These are phyloP conservation scores for Nerophis ophidion DNA, from an alignment of 2,113 vertebrate genomes.

Conservation along the genomic window DNA sequence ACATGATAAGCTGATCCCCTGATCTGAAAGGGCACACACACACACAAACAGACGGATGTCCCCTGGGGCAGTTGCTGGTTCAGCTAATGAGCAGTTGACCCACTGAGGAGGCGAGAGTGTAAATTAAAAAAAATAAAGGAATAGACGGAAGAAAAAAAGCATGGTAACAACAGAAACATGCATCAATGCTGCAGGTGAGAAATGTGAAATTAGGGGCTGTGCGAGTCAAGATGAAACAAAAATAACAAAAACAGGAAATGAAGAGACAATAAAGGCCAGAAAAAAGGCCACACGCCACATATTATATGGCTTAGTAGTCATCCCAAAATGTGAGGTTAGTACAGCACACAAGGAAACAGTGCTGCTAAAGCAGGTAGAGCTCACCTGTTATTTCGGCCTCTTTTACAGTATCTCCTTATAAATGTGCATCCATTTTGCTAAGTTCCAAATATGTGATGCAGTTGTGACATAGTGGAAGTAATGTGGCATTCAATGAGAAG, in stretches of 20 bases:
- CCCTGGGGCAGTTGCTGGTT: slow-evolving; percentile 55
- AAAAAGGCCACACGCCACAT: slow-evolving; percentile 40
- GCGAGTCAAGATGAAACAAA: neutral
- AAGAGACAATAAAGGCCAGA: neutral
- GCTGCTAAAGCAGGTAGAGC: no score
- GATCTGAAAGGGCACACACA: slow-evolving; percentile 39
- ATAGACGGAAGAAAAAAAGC: slow-evolving; percentile 13
- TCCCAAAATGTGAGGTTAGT: no score
- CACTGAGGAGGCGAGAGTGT: slow-evolving; percentile 52
- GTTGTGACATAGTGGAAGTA: no score
- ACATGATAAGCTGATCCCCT: slow-evolving; percentile 60
- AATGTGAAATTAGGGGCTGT: slow-evolving; percentile 5
- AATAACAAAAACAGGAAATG: neutral
- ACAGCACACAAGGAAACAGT: no score
- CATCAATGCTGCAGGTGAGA: slow-evolving; percentile 18
- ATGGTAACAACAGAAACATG: slow-evolving; percentile 7
- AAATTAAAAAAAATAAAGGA: slow-evolving; percentile 52
- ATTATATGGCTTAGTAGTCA: no score
- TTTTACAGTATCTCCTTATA: no score
- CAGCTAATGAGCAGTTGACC: slow-evolving; percentile 72
- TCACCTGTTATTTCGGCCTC: no score
- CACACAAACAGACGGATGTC: slow-evolving; percentile 41
- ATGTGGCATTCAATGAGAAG: no score
- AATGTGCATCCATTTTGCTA: no score
- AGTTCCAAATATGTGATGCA: no score